A percentile compares a stretch with the other conserved stretches of the same genome.
Conservation (phyloP, 2,113 vertebrate species). For the Dissostichus mawsoni region DNA sequence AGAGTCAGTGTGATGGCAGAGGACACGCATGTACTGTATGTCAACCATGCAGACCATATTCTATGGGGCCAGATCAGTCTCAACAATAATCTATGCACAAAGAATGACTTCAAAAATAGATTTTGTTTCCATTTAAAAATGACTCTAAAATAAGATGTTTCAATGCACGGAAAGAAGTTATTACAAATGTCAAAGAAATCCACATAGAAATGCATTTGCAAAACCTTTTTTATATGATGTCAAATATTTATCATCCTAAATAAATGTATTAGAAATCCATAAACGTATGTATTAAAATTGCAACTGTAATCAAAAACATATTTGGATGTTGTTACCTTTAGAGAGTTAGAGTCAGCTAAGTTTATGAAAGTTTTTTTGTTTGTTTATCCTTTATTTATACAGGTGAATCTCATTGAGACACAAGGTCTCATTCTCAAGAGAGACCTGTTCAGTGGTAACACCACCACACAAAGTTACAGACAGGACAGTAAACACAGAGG, state of each 20-base stretch:
- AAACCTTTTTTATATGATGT: too few relatives aligned
- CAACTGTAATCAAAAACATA: not conserved
- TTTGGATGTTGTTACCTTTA: not conserved
- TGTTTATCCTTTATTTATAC: too few relatives aligned
- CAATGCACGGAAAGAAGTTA: not conserved
- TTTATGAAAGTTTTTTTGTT: too few relatives aligned
- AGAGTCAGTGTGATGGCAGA: constrained; percentile 5
- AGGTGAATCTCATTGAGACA: too few relatives aligned
- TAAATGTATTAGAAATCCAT: not conserved
- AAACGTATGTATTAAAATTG: not conserved
- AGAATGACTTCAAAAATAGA: not conserved
- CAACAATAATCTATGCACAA: not conserved
- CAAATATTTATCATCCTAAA: not conserved
- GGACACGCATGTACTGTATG: not conserved
- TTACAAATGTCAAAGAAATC: not conserved
- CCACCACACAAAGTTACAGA: too few relatives aligned
- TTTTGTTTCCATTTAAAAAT: not conserved
- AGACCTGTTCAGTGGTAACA: too few relatives aligned
- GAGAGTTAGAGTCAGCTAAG: too few relatives aligned
- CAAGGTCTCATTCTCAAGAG: too few relatives aligned
- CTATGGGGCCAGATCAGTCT: not conserved
- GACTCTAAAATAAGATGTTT: not conserved
- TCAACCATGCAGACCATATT: constrained; percentile 63
- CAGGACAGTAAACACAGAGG: too few relatives aligned
- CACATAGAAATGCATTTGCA: not conserved